Conservation (phyloP, 1,140 invertebrate species). For the Teleogryllus occipitalis region DNA sequence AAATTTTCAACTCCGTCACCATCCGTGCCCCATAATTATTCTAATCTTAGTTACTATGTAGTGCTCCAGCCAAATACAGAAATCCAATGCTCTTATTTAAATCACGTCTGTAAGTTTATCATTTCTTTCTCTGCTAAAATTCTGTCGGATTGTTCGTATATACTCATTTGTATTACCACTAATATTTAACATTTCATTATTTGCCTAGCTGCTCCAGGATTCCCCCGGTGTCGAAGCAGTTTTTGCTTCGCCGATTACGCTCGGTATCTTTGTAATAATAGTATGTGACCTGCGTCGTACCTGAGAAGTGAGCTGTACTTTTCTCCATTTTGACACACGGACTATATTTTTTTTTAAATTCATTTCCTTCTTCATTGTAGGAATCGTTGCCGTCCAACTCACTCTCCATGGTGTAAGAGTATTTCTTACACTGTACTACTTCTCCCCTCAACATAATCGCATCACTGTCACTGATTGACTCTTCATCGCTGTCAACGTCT, state of each 20-base stretch:
- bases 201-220: constrained; percentile 22
- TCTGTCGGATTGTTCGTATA: constrained; percentile 11
- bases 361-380: no score
- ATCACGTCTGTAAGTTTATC: constrained; percentile 30
- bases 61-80: constrained; percentile 40
- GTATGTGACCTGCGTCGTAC: no score
- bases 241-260: neutral
- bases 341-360: no score
- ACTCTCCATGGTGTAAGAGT: no score
- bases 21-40: constrained; percentile 39
- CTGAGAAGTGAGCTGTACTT: no score
- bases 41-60: constrained; percentile 37
- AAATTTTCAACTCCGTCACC: constrained; percentile 38
- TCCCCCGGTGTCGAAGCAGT: constrained; percentile 30
- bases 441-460: no score
- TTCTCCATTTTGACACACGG: no score
- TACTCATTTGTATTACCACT: constrained; percentile 27
- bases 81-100: constrained; percentile 44
- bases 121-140: constrained; percentile 25
- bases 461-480: no score
- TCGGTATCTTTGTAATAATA: no score
- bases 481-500: no score
- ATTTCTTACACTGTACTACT: no score
- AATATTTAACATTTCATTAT: constrained; percentile 26
- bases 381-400: no score